Conservation (phyloP, 1,140 invertebrate species). For the Euura saliciscinereae region DNA sequence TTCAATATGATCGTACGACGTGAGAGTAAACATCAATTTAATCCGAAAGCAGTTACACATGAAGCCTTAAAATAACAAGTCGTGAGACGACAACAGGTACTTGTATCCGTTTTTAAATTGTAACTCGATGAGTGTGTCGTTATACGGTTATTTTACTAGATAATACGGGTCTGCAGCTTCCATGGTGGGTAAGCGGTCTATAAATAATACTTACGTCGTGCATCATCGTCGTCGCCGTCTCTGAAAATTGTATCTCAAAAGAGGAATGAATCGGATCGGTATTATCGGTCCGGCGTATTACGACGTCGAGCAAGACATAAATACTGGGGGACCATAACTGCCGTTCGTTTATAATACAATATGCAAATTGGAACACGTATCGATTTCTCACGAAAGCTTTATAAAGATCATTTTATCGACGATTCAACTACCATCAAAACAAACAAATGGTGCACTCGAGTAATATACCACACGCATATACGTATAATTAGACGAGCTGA, state of each 20-base stretch:
- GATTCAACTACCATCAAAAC: background rate
- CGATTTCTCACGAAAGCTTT: background rate
- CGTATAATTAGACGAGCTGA: background rate
- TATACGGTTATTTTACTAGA: background rate
- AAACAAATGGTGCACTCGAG: background rate
- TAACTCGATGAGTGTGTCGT: background rate
- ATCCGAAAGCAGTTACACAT: too few relatives aligned
- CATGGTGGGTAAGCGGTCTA: background rate
- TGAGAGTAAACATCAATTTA: too few relatives aligned
- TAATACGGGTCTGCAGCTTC: background rate
- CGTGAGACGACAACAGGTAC: background rate
- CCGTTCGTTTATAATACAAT: background rate
- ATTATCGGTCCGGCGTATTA: background rate
- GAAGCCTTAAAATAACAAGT: too few relatives aligned
- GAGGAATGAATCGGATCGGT: background rate
- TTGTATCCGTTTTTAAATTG: background rate
- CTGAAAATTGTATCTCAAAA: background rate
- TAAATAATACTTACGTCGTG: slow-evolving; percentile 1
- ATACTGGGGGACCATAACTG: background rate
- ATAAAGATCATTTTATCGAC: background rate
- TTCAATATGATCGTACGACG: too few relatives aligned
- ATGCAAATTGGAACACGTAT: slow-evolving; percentile 3
- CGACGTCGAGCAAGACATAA: background rate
- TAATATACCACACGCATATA: background rate
- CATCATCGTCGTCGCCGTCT: slow-evolving; percentile 4